These are phyloP conservation scores for Eurytoma californica DNA, from an alignment of 2,888 invertebrate species.

Conservation along the genomic window DNA sequence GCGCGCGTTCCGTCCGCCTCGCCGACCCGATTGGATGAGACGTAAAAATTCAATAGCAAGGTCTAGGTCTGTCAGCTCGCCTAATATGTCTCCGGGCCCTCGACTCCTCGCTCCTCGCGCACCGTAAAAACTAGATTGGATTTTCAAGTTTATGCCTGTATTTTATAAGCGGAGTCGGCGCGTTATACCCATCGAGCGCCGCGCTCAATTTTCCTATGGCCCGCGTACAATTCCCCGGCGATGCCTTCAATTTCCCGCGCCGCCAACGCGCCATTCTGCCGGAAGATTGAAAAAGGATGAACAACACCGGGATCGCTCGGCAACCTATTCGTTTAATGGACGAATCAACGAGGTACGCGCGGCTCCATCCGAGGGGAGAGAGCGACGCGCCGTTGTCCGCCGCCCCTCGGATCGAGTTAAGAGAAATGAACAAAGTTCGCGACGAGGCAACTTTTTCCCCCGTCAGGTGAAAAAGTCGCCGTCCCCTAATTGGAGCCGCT, in stretches of 20 bases:
- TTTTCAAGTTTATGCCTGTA: constrained; percentile 29
- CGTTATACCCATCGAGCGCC: not conserved
- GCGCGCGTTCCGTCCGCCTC: constrained; percentile 42
- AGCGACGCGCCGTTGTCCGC: no score
- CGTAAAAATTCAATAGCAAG: constrained; percentile 51
- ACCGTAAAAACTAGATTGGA: constrained; percentile 34
- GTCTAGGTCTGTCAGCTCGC: constrained; percentile 28
- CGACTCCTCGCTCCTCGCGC: not conserved
- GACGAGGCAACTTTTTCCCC: not conserved
- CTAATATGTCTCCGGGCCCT: not conserved
- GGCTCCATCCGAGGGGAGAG: no score
- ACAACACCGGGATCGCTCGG: no score
- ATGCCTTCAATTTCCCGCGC: constrained; percentile 30
- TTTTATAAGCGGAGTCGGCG: constrained; percentile 5
- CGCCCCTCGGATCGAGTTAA: no score
- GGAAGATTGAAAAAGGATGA: no score
- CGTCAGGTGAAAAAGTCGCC: not conserved
- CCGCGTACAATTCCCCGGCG: not conserved
- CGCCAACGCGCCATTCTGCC: not conserved
- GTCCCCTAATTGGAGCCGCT: not conserved
- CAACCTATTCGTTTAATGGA: no score
- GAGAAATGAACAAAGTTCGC: no score
- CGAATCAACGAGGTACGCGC: no score
- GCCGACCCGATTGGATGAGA: constrained; percentile 48
- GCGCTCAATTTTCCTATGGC: constrained; percentile 15